phyloP scores from a whole-genome alignment of 2,113 vertebrate species.

The Prinia subflava region DNA sequence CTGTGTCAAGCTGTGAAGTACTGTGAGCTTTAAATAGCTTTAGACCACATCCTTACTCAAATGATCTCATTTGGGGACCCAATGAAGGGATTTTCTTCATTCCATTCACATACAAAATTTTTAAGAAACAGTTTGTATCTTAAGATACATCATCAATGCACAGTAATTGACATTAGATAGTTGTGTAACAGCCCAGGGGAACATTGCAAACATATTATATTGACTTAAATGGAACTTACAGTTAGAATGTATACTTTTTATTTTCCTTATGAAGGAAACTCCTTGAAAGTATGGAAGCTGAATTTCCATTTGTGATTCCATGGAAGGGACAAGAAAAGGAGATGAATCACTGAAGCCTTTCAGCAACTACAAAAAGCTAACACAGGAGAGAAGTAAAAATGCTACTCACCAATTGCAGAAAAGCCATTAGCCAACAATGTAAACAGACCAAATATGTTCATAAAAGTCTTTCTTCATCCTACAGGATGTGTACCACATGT shows the following conservation, averaged over 20 bases:
- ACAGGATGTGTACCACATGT: not conserved
- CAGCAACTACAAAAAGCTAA: not conserved
- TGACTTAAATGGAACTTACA: not conserved
- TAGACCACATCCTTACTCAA: not conserved
- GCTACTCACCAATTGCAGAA: not conserved
- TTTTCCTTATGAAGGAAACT: not conserved
- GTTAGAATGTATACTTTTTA: not conserved
- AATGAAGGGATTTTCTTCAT: not conserved
- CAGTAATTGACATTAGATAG: not conserved
- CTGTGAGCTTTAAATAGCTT: not conserved
- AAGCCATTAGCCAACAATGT: not conserved
- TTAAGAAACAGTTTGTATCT: not conserved
- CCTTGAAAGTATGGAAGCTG: not conserved
- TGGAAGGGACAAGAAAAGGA: not conserved
- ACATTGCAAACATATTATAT: not conserved
- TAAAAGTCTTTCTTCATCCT: not conserved
- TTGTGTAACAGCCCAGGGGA: not conserved
- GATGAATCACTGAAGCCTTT: not conserved
- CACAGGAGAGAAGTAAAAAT: not conserved
- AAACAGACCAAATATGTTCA: not conserved
- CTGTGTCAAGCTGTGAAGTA: not conserved
- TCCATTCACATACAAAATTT: not conserved
- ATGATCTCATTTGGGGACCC: not conserved
- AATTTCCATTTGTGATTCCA: constrained; percentile 5
- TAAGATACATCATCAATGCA: not conserved